Evolutionary conservation across 2,888 invertebrate genomes (phyloP).

Genomic region (Prosapia bicincta): DNA sequence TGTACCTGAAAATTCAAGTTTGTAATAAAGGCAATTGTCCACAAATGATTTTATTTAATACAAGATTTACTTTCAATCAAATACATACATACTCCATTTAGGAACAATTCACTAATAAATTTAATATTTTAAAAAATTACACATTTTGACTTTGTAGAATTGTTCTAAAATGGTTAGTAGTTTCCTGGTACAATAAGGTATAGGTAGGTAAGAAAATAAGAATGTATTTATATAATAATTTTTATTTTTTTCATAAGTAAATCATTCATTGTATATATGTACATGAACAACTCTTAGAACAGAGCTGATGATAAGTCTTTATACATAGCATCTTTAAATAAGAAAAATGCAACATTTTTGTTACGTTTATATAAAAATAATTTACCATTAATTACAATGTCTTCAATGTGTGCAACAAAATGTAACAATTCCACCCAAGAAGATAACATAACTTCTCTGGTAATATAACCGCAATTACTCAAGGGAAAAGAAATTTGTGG

Average conservation of each 20-base stretch:
- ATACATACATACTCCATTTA: no score
- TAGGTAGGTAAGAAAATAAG: not conserved
- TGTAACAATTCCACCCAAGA: conserved; percentile 2
- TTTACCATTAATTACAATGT: not conserved
- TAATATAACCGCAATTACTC: not conserved
- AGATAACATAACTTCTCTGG: not conserved
- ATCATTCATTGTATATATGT: not conserved
- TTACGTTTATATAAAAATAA: not conserved
- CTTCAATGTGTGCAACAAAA: not conserved
- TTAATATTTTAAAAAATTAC: no score
- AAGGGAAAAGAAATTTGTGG: conserved; percentile 4
- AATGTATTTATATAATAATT: not conserved
- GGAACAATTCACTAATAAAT: no score
- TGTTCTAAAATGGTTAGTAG: not conserved
- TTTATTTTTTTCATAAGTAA: not conserved
- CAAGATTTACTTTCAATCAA: no score
- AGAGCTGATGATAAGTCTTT: conserved; percentile 23
- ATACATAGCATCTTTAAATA: conserved; percentile 7
- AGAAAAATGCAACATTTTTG: not conserved
- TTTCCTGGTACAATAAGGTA: not conserved
- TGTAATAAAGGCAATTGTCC: no score
- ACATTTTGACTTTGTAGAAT: no score
- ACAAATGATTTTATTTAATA: no score
- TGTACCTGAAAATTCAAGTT: no score
- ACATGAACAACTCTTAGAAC: conserved; percentile 18